Evolutionary conservation across 2,888 invertebrate genomes (phyloP), one percentile per base, ranked within the genome.

Genomic region (Allacma fusca): DNA sequence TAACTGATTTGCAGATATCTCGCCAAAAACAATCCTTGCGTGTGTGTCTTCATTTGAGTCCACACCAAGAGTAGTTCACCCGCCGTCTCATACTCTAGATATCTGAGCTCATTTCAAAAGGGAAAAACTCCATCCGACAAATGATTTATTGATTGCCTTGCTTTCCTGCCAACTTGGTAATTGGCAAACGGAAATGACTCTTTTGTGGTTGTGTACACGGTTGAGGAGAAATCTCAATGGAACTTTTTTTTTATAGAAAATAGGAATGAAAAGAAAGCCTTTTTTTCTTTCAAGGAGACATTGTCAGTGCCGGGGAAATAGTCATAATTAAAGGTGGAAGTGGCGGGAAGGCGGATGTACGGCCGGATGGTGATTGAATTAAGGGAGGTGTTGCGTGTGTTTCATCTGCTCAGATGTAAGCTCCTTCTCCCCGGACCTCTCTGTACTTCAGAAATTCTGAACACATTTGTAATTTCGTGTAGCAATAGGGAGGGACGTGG

Each of bases 71-170:
- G 34, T n/a, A n/a, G n/a, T n/a, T 7, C 34, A 34, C 5, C 9
- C 34, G 9, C 34, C 9, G 9, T 34, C 34, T 9, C 34, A 34
- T 34, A 4, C 34, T 34, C 34, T 9, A 34, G 34, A 34, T 34
- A 34, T 7, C 34, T 34, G 34, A 34, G 34, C 9, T 34, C 9
- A 34, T 34, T 34, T 34, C n/a, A 50, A 13, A 50, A 50, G 16
- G 50, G 16, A 50, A 50, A 50, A 4, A 50, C 19, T n/a, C 16
- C n/a, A 50, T n/a, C 19, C 16, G 50, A 50, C 50, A 50, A 50
- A 50, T 50, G 50, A 50, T 50, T 50, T 50, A 50, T 50, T 50
- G 50, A 50, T 50, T 50, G 50, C 50, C n/a, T 50, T 12, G 50
- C 50, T 50, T 50, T 16, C 50, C 50, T 50, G 50, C 50, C 50